Evolutionary conservation across 2,113 vertebrate species (phyloP), one percentile per base, ranked within the genome.

Genomic region (Sinocyclocheilus maitianheensis): DNA sequence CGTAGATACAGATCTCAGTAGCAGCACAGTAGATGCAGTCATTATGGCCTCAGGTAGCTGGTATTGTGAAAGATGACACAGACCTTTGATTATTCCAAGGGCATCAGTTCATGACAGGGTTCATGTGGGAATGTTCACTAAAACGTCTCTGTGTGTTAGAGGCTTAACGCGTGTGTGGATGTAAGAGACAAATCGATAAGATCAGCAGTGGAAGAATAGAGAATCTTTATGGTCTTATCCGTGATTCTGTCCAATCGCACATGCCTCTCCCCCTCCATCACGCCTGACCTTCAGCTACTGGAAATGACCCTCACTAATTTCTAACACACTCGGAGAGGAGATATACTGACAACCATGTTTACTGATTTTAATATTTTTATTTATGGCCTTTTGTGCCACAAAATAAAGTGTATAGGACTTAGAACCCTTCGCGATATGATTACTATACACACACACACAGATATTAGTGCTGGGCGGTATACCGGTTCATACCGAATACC

Each of bases 231-330:
- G 53, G 62, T 55, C 62, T 51, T 90, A 91, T 93, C 91, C 89
- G 91, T 89, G 89, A 90, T 87, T 69, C 83, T 37, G 85, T 83
- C 81, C 87, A 90, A 91, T 92, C 90, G 87, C 76, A 74, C 78
- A 65, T 89, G 87, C 88, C 85, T 86, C 58, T 80, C 9, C 24
- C 13, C 85, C 71, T 85, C 72, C 79, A 67, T 89, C 85, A 80
- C 24, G 85, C 81, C 81, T 93, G 92, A 94, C 93, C 92, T 94
- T 94, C 93, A 92, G 89, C 92, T 76, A 86, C 67, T 58, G 13
- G 34, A 84, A 74, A 62, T 43, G 71, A 87, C 81, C 81, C 77
- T 76, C 74, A 72, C 26, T 51, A 18, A 51, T 82, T 82, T 51
- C 69, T 37, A 48, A 67, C 62, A 69, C 24, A 30, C 16, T 51